A percentile compares a stretch with the other conserved stretches of the same genome.
phyloP scores from a whole-genome alignment of 2,888 invertebrate genomes.

The Tenthredo mesomela region DNA sequence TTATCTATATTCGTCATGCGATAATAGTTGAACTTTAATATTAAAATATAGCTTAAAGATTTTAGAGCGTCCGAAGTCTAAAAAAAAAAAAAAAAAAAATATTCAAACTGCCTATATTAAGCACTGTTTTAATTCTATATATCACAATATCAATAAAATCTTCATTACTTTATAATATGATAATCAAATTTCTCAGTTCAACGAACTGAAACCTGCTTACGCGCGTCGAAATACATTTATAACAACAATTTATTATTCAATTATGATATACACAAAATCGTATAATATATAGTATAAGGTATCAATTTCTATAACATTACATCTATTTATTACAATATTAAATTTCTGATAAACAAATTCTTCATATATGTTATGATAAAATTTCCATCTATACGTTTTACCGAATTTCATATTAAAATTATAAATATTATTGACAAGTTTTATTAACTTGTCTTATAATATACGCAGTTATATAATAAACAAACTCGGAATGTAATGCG shows the following conservation, averaged over 20 bases:
- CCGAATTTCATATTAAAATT: not conserved
- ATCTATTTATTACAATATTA: not conserved
- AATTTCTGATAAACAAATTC: not conserved
- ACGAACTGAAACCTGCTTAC: not conserved
- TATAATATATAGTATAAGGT: not conserved
- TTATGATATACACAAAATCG: not conserved
- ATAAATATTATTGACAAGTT: not conserved
- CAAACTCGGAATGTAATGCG: not conserved
- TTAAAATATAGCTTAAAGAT: not conserved
- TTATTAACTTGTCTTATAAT: not conserved
- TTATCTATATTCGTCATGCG: not conserved
- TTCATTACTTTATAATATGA: not conserved
- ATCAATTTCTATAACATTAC: not conserved
- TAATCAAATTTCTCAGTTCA: conserved; percentile 17
- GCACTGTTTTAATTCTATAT: not conserved
- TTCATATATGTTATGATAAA: not conserved
- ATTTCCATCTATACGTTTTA: not conserved
- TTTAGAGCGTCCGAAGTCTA: not conserved
- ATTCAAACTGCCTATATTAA: conserved; percentile 8
- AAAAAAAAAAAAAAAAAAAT: too few species aligned
- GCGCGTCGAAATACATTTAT: not conserved
- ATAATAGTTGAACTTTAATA: not conserved
- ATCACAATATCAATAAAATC: not conserved
- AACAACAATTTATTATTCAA: not conserved
- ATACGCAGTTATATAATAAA: not conserved